Conservation (phyloP, 37 sponge, comb jelly and placozoan genomes). For the Oopsacas minuta region DNA sequence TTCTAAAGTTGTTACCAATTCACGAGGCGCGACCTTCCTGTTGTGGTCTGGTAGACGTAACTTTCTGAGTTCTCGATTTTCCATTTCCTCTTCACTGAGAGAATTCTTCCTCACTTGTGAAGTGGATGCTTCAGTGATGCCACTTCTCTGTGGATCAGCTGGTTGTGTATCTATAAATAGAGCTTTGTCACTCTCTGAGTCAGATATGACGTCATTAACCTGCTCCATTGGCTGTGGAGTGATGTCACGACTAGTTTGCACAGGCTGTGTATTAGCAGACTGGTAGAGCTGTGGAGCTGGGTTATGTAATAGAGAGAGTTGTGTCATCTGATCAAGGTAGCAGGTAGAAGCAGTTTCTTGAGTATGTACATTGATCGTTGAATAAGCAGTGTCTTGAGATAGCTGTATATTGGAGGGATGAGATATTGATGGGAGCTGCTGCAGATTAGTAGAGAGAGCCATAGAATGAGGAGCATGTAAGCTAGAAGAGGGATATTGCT, state of each 20-base stretch:
- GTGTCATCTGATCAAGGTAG: not conserved
- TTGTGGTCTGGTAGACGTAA: not conserved
- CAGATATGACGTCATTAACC: not conserved
- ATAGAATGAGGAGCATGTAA: not conserved
- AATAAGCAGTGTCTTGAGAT: not conserved
- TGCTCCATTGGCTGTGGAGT: no score
- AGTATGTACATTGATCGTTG: not conserved
- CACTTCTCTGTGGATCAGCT: not conserved
- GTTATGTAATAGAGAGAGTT: not conserved
- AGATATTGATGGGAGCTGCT: not conserved
- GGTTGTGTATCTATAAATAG: not conserved
- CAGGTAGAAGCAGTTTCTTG: not conserved
- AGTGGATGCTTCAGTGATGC: not conserved
- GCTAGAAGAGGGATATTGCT: not conserved
- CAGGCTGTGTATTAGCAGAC: not conserved
- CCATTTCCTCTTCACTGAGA: not conserved
- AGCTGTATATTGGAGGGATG: not conserved
- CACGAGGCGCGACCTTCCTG: not conserved
- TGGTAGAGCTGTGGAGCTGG: not conserved
- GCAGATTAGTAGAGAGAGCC: not conserved
- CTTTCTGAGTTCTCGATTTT: not conserved
- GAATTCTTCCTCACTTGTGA: not conserved
- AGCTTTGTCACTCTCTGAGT: slow-evolving; percentile 8
- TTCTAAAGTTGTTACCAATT: not conserved
- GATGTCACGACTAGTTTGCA: not conserved